phyloP scores from a whole-genome alignment of 2,113 vertebrate genomes.

The Phylloscopus trochilus region DNA sequence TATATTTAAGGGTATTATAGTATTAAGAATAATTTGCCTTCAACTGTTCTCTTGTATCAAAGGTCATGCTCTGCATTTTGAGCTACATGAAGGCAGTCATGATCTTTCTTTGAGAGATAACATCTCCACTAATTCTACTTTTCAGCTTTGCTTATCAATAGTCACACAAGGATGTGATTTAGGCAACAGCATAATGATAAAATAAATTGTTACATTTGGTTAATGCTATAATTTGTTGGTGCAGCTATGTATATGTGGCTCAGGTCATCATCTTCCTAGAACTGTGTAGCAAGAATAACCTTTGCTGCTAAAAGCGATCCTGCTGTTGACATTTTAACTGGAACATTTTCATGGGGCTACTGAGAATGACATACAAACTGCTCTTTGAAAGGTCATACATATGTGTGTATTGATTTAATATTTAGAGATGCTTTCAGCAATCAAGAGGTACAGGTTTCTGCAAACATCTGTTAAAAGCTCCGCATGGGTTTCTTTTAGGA shows the following conservation, averaged over 20 bases:
- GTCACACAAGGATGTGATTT: background rate
- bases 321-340: conserved; percentile 21
- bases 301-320: background rate
- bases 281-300: background rate
- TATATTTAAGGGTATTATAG: background rate
- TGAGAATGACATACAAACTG: background rate
- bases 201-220: background rate
- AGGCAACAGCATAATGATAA: background rate
- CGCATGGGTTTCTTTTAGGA: background rate
- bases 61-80: background rate
- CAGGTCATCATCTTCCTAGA: background rate
- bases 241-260: background rate
- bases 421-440: conserved; percentile 49
- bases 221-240: background rate
- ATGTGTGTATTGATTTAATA: conserved; percentile 39
- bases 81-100: background rate
- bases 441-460: background rate
- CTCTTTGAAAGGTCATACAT: conserved; percentile 22
- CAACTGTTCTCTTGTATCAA: background rate
- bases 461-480: conserved; percentile 17
- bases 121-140: background rate
- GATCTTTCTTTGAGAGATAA: background rate
- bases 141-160: background rate
- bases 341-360: background rate
- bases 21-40: background rate